These are phyloP conservation scores for Hormaphis cornu DNA, from an alignment of 1,140 invertebrate genomes.

Conservation along the genomic window DNA sequence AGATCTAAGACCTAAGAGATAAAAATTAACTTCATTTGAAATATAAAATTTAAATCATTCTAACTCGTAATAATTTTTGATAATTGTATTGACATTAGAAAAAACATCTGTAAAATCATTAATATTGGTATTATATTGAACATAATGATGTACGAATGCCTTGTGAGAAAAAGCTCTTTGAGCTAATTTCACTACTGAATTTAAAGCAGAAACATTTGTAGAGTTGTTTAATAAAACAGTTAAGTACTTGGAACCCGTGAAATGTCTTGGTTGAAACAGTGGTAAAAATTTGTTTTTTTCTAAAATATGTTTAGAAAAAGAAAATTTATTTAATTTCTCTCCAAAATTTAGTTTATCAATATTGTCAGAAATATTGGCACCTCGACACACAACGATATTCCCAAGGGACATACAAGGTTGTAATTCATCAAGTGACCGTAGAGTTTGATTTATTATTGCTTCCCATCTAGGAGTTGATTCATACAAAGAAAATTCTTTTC, in stretches of 20 bases:
- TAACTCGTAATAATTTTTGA: slow-evolving; percentile 26
- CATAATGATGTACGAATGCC: slow-evolving; percentile 24
- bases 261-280: slow-evolving; percentile 10
- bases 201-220: slow-evolving; percentile 2
- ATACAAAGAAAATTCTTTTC: slow-evolving; percentile 26
- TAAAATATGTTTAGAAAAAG: neutral
- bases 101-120: slow-evolving; percentile 11
- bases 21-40: neutral
- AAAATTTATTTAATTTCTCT: neutral
- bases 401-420: slow-evolving; percentile 1
- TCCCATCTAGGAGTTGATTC: slow-evolving; percentile 19
- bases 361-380: neutral
- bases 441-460: slow-evolving; percentile 21
- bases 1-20: neutral
- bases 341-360: neutral
- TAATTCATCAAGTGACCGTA: neutral
- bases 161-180: slow-evolving; percentile 12
- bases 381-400: slow-evolving; percentile 4
- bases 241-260: slow-evolving; percentile 21
- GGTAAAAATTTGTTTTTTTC: neutral
- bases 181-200: slow-evolving; percentile 1
- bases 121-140: slow-evolving; percentile 17
- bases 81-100: neutral
- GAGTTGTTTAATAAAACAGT: slow-evolving; percentile 17
- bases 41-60: neutral